Evolutionary conservation across 1,140 invertebrate genomes (phyloP), one percentile per base, ranked within the genome.

Genomic region (Anagrus nilaparvatae): DNA sequence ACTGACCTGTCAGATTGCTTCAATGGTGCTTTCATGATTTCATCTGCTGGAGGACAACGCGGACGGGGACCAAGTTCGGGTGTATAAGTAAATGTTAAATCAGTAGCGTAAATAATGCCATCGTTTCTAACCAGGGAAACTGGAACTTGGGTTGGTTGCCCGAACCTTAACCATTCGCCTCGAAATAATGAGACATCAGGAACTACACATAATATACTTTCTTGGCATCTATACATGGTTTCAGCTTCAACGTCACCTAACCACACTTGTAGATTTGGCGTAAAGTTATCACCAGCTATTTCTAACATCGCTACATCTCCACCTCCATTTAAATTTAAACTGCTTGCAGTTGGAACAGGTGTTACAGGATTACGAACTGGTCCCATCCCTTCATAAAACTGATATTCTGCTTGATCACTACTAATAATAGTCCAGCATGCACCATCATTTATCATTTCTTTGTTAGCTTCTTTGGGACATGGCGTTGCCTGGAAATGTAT

Each of bases 341-440:
- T 92, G 56, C 88, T 87, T 1, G 97, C 91, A 19, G 95, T 75
- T 0, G 94, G 94, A 12, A 97, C 92, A 1, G 95, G 96, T 0
- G 94, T 97, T 1, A 99, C 90, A 2, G 94, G 92, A 1, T 81
- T 81, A 24, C 87, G 71, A 1, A 96, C 90, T 27, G 93, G 92
- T 5, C 95, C 95, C 93, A 97, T 97, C 25, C 93, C 95, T 66
- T 99, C 95, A 67, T 85, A 98, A 56, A 97, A 99, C 52, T 94
- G 92, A 67, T 98, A 99, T 67, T 98, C 95, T 1, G 94, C 95
- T 65, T 97, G 96, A 63, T 98, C 95, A 3, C 95, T 98, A 23
- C 91, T 97, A 52, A 99, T 99, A 55, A 99, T 99, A 9, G 96
- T 99, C 96, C 96, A 99, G 43, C 93, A 97, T 9, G 96, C 96